Evolutionary conservation across 1,140 invertebrate species (phyloP), one percentile per base, ranked within the genome.

Genomic region (Drosophila novamexicana): DNA sequence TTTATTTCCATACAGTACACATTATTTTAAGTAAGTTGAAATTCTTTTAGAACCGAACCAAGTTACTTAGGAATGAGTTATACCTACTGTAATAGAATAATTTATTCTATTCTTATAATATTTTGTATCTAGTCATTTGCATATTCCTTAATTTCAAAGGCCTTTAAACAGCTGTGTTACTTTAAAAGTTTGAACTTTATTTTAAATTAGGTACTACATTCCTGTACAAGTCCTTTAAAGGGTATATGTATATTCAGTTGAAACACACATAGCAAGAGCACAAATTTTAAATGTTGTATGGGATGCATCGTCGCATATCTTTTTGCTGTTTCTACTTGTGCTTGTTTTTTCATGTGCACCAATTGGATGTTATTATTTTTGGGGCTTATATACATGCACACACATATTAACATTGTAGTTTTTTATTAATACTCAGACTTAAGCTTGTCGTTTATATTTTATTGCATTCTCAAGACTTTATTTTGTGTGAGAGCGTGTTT

Each of bases 291-390:
- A 37, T 53, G 5, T 37, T 34, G 8, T 10, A 9, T 52, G n/a
- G n/a, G 2, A 1, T 54, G 36, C 54, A 42, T 57, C 7, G 37
- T 12, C 40, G 34, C 50, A 16, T 53, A n/a, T 16, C 29, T 9
- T 53, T 53, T 29, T 3, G 32, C 36, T 6, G 8, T 59, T 59
- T 59, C 34, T 16, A 37, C 52, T 10, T 18, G 18, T n/a, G 12
- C 37, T 29, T 12, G 54, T 12, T 34, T 34, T 59, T 42, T 56
- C 6, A 18, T 59, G 42, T 36, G 42, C 22, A 36, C 32, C 39
- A 45, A 58, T 57, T 57, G 39, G 40, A 58, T 16, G 10, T 18
- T 59, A 18, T 59, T 47, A 59, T 59, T 59, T 59, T 18, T 47
- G 56, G 56, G 12, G 7, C 34, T 58, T 44, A 6, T 9, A 29